phyloP scores from a whole-genome alignment of 2,113 vertebrate species.

The Hippocampus barbouri region DNA sequence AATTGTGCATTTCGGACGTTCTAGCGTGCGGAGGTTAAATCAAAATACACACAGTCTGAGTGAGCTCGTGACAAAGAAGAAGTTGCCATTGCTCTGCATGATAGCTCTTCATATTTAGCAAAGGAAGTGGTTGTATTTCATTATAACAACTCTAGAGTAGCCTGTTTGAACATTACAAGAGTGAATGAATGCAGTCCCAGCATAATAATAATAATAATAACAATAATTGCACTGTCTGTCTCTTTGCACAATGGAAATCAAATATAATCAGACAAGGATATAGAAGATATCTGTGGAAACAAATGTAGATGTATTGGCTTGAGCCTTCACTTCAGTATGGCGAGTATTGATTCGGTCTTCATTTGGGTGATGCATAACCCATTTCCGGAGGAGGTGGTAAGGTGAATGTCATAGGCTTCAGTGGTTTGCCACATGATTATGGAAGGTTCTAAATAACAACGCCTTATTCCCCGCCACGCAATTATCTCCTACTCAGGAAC shows the following conservation, averaged over 20 bases:
- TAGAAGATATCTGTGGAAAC: slow-evolving; percentile 50
- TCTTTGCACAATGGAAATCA: slow-evolving; percentile 73
- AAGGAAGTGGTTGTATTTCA: slow-evolving; percentile 67
- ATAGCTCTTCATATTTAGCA: slow-evolving; percentile 70
- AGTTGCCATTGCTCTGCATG: slow-evolving; percentile 60
- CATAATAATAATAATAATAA: slow-evolving; percentile 58
- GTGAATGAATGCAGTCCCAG: slow-evolving; percentile 75
- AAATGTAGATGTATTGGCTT: slow-evolving; percentile 43
- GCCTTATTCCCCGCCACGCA: slow-evolving; percentile 14
- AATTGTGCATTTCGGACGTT: slow-evolving; percentile 80
- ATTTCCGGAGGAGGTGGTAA: slow-evolving; percentile 28
- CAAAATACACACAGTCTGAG: slow-evolving; percentile 76
- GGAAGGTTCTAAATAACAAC: slow-evolving; percentile 37
- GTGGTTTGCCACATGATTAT: slow-evolving; percentile 11
- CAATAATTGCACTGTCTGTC: slow-evolving; percentile 76
- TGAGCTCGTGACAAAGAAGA: slow-evolving; percentile 71
- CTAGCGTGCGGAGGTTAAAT: slow-evolving; percentile 81
- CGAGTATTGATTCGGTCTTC: slow-evolving; percentile 41
- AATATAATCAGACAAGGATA: slow-evolving; percentile 63
- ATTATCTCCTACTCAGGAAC: slow-evolving; percentile 34
- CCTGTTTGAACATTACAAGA: slow-evolving; percentile 69
- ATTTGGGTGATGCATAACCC: slow-evolving; percentile 36
- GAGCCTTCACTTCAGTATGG: slow-evolving; percentile 42
- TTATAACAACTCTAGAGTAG: slow-evolving; percentile 68
- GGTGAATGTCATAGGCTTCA: slow-evolving; percentile 52